Evolutionary conservation across 2,888 invertebrate species (phyloP), one percentile per base, ranked within the genome.

Genomic region (Drosophila bunnanda): DNA sequence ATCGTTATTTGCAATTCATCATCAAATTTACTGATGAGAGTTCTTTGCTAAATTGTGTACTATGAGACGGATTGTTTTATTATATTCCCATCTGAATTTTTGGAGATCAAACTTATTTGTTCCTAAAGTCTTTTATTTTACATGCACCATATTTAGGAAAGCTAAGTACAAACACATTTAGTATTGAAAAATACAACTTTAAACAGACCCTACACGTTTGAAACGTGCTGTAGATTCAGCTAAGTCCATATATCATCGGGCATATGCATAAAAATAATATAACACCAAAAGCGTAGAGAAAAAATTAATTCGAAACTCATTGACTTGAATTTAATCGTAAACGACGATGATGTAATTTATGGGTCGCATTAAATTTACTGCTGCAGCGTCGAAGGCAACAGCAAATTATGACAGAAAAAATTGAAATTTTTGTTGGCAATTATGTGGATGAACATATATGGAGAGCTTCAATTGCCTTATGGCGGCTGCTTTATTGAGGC

Each of bases 261-360:
- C 50, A 76, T 41, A 32, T 41, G 53, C 58, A 58, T 43, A 32
- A 44, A 52, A 74, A 52, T 41, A 64, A 57, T 56, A 48, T 22
- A 70, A 58, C 32, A 38, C 71, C 70, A 67, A 67, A 69, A 55
- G 15, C 20, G 64, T 56, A 36, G 44, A 54, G 66, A 39, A 38
- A 53, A 79, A 77, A 83, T 77, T 70, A 75, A 68, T 68, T 68
- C 70, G 71, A 68, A 68, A 80, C 75, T 80, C 62, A 57, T 41
- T 53, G 73, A 41, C 46, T 73, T 17, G 46, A 57, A 54, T 69
- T 60, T 72, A 56, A 54, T 64, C 67, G 60, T 64, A 67, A 75
- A 67, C 65, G 84, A 89, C 65, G 84, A 85, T 85, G 84, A 87
- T 89, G 89, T 81, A 89, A 85, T 85, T 81, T 75, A 89, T 79